Evolutionary conservation across 2,888 invertebrate genomes (phyloP), one percentile per base, ranked within the genome.

Genomic region (Cosmia trapezina): DNA sequence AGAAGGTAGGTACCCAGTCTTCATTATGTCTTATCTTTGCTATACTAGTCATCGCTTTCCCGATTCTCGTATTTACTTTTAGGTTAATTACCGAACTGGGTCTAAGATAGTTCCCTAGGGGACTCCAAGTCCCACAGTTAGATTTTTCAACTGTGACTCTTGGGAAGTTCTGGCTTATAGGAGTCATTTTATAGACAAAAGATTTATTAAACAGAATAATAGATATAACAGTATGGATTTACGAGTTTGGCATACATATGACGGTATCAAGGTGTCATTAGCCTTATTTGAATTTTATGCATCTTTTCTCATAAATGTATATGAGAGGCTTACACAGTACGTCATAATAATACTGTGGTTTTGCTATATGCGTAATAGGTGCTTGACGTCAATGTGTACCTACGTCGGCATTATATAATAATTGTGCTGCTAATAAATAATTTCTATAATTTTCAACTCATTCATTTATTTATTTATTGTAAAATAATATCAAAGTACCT

Each of bases 281-380:
- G 70, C 41, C 1, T 77, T 54, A 37, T 12, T 56, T n/a, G 37
- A 59, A 41, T 77, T 63, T 49, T 60, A 60, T 54, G 53, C 5
- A 51, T 53, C 4, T 14, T 62, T 70, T 77, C n/a, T 28, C 60
- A 43, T 43, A 11, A 41, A 41, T 41, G 41, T 41, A 22, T 19
- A 19, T 54, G 41, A 53, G 17, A 12, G 33, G 22, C 14, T 66
- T 45, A 19, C 41, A 17, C 51, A 7, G 71, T 83, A 64, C 73
- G 80, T 79, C 66, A 64, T 43, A 43, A 49, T 43, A 8, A 7
- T 47, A 17, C 6, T 79, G 83, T 60, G 83, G 79, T 83, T 64
- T 33, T 64, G 12, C 2, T 51, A 41, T 33, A 65, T 67, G 83
- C 51, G 41, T 71, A 66, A 56, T 51, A 47, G 11, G 12, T 22